Evolutionary conservation across 2,113 vertebrate species (phyloP), one percentile per base, ranked within the genome.

Genomic region (Lagopus leucura): DNA sequence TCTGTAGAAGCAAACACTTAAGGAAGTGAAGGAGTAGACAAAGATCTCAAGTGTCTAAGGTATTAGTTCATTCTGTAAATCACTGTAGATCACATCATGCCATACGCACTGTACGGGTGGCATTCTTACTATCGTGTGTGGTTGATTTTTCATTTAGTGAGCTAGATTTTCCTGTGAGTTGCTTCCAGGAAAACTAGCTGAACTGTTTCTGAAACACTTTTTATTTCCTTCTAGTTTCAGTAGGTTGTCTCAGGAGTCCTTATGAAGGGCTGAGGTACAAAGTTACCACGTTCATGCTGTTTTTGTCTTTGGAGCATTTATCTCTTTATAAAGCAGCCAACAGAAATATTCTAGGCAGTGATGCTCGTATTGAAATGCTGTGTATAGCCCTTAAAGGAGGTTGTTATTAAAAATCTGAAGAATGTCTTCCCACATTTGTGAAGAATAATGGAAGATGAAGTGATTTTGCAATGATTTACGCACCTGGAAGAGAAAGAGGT

Each of bases 221-320:
- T 66, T 86, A 6, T 20, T 83, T 65, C 38, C 27, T 32, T 64
- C 43, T 24, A 32, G 20, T 11, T 71, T 57, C 27, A 40, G 2
- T 81, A 14, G 11, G 8, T 21, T 76, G 32, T 81, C 13, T 60
- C 15, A n/a, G 50, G 58, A 74, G 27, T 20, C 11, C 24, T 38
- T n/a, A 8, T 0, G 1, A 86, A 66, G 12, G 15, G 17, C 7
- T 47, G 8, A 19, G 9, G 19, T 74, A 17, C 20, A 45, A 47
- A 42, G 15, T 52, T 11, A 18, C 42, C 9, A 17, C 3, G 1
- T 4, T 34, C 0, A 6, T 28, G 17, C 63, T 18, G 0, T 6
- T 65, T 82, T 10, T 27, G 11, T 58, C 28, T 74, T 77, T 28
- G 20, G 13, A 52, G 27, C 45, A 5, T 69, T 32, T 12, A 34